Base-by-base conservation (phyloP, 2,113 vertebrate species). In the Boulengeromyrus knoepffleri region DNA sequence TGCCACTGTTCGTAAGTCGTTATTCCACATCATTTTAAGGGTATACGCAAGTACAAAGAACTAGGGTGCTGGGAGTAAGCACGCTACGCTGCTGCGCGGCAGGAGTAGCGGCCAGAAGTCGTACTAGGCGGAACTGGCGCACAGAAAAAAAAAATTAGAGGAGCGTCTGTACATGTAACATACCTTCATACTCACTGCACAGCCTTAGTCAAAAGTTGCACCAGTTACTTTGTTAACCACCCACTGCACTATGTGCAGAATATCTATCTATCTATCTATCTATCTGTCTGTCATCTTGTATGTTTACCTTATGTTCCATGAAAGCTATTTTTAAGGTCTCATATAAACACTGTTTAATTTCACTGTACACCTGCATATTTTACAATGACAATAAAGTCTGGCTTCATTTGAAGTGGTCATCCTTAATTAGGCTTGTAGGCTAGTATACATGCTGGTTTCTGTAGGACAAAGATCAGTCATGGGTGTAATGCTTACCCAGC, bases 401-500 rank as follows among this genome's bases (percentile, higher is more conserved):
- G 39, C 85, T 74, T 89, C 9, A 36, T 70, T 31, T 70, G n/a
- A 70, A 31, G 1, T 70, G 62, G 3, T 5, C n/a, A 13, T 31
- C 62, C 62, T 80, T 80, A 39, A 7, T 80, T 42, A 39, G 36
- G 5, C 13, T 77, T 77, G 27, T 62, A 66, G 6, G 27, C 31
- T 39, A 24, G 19, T 15, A 74, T 31, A 53, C 31, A 27, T 24
- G 17, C 39, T 88, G 42, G 19, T 87, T 85, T 83, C 91, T 45
- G 42, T 1, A 39, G 27, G 15, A 52, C 36, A 87, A 24, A 49
- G 8, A 53, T 36, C 5, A 21, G 12, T 84, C 10, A 58, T 39
- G 17, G 10, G 4, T 80, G 5, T 87, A n/a, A 45, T 47, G n/a
- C 95, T 53, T 96, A 97, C 97, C 97, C 42, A 97, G 91, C 93